Evolutionary conservation across 2,113 vertebrate species (phyloP), one percentile per base, ranked within the genome.

Genomic region (Craseonycteris thonglongyai): DNA sequence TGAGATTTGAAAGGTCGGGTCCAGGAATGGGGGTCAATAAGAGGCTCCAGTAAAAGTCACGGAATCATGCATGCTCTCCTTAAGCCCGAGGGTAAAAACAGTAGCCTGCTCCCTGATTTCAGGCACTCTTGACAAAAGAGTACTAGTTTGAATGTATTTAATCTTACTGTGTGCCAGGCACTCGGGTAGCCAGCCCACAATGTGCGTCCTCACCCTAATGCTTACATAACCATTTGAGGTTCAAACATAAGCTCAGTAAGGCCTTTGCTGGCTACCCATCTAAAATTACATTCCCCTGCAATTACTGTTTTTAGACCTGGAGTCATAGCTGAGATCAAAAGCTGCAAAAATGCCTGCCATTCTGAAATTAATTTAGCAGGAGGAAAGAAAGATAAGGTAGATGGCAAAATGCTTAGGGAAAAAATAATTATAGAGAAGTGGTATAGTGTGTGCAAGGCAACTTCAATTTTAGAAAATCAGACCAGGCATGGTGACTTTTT

Each of bases 401-500:
- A 40, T 79, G 51, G 28, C 22, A 88, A 93, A 74, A 91, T 71
- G 45, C 15, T 86, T 87, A 65, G 51, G 42, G 11, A 28, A 79
- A 61, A 80, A 72, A 79, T 42, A 33, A 61, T n/a, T 30, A n/a
- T n/a, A 59, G 69, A 74, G 59, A 81, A n/a, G 40, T 30, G 6
- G 16, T 80, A 35, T 19, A 65, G 5, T 69, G 40, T 2, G 22
- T 80, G 7, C 1, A 78, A 38, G 2, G 26, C n/a, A 21, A 33
- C 26, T 74, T 42, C 45, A 86, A 35, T 81, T 93, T 90, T 33
- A 66, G 47, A 63, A 49, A 74, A 90, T 28, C 78, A 79, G 35
- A 54, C n/a, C 59, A 90, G 21, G 38, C 58, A 10, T 33, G 15
- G 35, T 54, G 69, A 45, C 93, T 97, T 98, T 96, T 98, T 98